Conservation (phyloP, 2,113 vertebrate genomes). For the Collichthys lucidus region DNA sequence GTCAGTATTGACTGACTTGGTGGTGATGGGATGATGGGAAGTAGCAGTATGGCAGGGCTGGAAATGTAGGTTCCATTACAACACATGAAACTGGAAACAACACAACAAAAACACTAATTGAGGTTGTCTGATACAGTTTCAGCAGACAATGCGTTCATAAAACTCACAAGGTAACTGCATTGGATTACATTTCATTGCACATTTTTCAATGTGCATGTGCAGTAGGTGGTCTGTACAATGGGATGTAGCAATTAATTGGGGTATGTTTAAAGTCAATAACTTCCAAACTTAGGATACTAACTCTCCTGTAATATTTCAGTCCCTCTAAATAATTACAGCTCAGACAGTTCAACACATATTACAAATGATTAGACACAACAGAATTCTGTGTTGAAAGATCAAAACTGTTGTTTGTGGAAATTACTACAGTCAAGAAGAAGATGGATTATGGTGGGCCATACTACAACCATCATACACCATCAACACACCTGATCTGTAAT, state of each 20-base stretch:
- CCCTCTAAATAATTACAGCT: not conserved
- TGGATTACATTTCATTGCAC: not conserved
- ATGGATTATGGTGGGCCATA: too few relatives aligned
- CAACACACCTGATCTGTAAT: too few relatives aligned
- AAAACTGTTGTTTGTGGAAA: too few relatives aligned
- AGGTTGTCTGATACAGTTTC: not conserved
- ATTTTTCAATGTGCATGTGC: not conserved
- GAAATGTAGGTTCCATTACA: not conserved
- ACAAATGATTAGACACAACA: not conserved
- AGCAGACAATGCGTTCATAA: not conserved
- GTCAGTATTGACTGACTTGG: slow-evolving; percentile 9
- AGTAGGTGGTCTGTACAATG: not conserved
- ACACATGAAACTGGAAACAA: slow-evolving; percentile 17
- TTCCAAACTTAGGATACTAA: not conserved
- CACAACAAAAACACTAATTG: slow-evolving; percentile 3
- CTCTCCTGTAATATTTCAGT: not conserved
- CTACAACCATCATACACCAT: too few relatives aligned
- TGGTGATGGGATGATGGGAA: not conserved
- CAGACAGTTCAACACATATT: not conserved
- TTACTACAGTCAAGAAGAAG: too few relatives aligned
- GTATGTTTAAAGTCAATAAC: not conserved
- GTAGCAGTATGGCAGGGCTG: not conserved
- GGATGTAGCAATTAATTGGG: not conserved
- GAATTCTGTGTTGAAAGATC: not conserved
- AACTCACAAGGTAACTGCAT: not conserved